These are phyloP conservation scores for Scaptomyza pallida DNA, from an alignment of 1,140 invertebrate species.

Conservation along the genomic window DNA sequence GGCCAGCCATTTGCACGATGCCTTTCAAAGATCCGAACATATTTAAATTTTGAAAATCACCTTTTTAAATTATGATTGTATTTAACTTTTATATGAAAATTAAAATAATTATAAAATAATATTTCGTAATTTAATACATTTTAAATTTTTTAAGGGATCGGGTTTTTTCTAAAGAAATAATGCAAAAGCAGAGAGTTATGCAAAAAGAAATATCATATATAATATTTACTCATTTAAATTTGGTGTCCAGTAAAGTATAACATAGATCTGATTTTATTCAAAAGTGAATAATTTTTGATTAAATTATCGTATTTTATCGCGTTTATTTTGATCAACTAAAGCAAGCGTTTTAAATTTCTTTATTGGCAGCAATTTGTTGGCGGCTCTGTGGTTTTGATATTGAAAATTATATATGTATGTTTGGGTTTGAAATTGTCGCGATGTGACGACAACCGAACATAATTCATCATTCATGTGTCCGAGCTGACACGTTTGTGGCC, in stretches of 20 bases:
- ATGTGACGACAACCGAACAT: constrained; percentile 46
- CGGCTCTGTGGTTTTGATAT: constrained; percentile 22
- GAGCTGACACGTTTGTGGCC: constrained; percentile 79
- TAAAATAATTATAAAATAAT: no score
- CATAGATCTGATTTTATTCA: background rate
- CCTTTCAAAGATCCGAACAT: background rate
- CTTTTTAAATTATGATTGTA: no score
- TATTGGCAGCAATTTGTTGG: constrained; percentile 29
- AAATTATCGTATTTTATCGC: constrained; percentile 2
- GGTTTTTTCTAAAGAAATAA: no score
- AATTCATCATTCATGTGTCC: constrained; percentile 81
- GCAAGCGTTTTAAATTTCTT: background rate
- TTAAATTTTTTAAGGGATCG: no score
- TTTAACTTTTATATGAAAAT: no score
- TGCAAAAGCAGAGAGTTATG: no score
- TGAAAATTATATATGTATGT: constrained; percentile 23
- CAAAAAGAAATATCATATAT: no score
- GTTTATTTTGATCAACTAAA: constrained; percentile 1
- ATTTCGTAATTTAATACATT: no score
- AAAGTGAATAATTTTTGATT: background rate
- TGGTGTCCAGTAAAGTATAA: background rate
- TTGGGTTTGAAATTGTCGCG: constrained; percentile 28
- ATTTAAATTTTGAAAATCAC: background rate
- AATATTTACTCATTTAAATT: background rate
- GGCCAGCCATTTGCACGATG: background rate